These are phyloP conservation scores for Malacoctenus gilli DNA, from an alignment of 2,797 vertebrate species.

Conservation along the genomic window DNA sequence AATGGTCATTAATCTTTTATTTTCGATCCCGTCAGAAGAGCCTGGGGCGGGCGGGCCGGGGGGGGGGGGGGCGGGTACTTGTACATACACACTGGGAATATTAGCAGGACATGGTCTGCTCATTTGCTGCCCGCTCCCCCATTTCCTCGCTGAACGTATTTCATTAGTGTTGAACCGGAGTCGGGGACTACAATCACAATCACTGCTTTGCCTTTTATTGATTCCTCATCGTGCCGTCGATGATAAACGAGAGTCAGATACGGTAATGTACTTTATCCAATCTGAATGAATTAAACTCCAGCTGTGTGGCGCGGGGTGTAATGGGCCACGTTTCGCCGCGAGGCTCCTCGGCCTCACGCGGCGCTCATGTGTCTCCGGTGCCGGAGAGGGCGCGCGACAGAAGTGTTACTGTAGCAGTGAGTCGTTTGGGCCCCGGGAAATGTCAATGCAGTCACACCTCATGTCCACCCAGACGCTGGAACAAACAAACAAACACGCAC, in stretches of 20 bases:
- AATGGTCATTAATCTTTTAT: slow-evolving; percentile 73
- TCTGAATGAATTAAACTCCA: slow-evolving; percentile 49
- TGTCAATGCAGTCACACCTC: slow-evolving; percentile 62
- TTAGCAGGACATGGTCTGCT: slow-evolving; percentile 58
- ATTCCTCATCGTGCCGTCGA: slow-evolving; percentile 59
- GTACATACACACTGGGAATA: slow-evolving; percentile 66
- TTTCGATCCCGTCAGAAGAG: slow-evolving; percentile 63
- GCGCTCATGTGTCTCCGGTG: slow-evolving; percentile 3
- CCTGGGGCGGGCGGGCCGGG: slow-evolving; percentile 64
- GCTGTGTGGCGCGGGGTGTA: slow-evolving; percentile 32
- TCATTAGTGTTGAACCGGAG: slow-evolving; percentile 54
- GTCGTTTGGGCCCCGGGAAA: slow-evolving; percentile 59
- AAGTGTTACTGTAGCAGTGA: slow-evolving; percentile 59
- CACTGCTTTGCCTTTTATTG: slow-evolving; percentile 60
- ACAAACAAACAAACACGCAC: slow-evolving; percentile 35
- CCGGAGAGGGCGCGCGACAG: slow-evolving; percentile 25
- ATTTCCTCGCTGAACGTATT: slow-evolving; percentile 61
- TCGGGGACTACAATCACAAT: slow-evolving; percentile 49
- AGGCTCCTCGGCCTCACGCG: slow-evolving; percentile 41
- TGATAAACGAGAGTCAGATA: slow-evolving; percentile 62
- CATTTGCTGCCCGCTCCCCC: slow-evolving; percentile 44
- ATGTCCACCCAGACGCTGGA: slow-evolving; percentile 34
- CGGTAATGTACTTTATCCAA: slow-evolving; percentile 37
- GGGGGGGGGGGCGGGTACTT: slow-evolving; percentile 57
- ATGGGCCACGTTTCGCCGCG: slow-evolving; percentile 33